phyloP scores from a whole-genome alignment of 1,140 invertebrate species.

The Alviniconcha marisindica region DNA sequence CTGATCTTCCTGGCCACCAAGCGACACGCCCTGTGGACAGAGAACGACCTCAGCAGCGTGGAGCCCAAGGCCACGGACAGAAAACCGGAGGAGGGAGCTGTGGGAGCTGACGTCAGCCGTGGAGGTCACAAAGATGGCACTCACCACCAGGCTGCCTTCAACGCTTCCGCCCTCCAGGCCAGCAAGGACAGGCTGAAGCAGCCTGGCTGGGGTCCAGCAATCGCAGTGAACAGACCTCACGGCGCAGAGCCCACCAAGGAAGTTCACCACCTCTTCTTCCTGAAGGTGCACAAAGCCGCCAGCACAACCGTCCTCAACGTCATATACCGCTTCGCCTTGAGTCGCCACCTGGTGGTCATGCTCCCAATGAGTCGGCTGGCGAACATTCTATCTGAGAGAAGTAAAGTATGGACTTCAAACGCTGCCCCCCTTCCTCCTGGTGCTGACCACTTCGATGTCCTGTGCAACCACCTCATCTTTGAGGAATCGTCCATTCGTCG shows the following conservation, averaged over 20 bases:
- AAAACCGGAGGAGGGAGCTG: too few relatives aligned
- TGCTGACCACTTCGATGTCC: constrained; percentile 56
- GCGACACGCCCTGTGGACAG: too few relatives aligned
- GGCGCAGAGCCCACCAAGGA: not conserved
- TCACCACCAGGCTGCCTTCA: too few relatives aligned
- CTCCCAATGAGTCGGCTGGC: constrained; percentile 46
- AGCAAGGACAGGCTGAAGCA: too few relatives aligned
- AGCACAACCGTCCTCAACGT: constrained; percentile 64
- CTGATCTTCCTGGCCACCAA: too few relatives aligned
- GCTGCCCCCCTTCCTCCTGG: constrained; percentile 13
- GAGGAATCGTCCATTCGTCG: constrained; percentile 48
- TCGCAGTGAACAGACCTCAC: not conserved
- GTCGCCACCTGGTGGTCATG: constrained; percentile 54
- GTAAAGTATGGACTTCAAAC: constrained; percentile 28
- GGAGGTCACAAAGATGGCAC: too few relatives aligned
- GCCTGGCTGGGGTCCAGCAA: not conserved
- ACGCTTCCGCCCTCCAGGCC: too few relatives aligned
- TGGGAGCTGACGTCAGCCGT: too few relatives aligned
- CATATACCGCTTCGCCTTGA: constrained; percentile 58
- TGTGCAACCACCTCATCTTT: constrained; percentile 62
- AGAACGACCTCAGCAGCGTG: too few relatives aligned
- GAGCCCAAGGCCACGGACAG: too few relatives aligned
- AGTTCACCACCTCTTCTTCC: constrained; percentile 46
- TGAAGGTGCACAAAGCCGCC: constrained; percentile 68
- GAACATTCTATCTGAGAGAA: constrained; percentile 48